Conservation (phyloP, 2,113 vertebrate species). For the Vulpes lagopus region DNA sequence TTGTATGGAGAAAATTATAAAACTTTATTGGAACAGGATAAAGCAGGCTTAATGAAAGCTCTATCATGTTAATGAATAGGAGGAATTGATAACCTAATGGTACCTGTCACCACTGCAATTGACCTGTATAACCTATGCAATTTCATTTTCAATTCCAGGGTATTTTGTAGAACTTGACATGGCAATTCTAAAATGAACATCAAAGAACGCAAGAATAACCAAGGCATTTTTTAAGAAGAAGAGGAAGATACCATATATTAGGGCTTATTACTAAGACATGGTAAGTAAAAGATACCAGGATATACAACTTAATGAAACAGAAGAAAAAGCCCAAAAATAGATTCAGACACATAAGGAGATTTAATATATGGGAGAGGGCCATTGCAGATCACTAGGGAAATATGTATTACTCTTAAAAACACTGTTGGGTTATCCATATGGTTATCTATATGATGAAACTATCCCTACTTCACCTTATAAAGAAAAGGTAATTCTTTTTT, state of each 20-base stretch:
- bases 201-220: not conserved
- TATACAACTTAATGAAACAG: not conserved
- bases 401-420: not conserved
- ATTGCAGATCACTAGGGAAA: not conserved
- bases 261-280: not conserved
- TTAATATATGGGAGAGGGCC: not conserved
- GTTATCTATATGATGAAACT: not conserved
- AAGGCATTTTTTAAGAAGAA: not conserved
- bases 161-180: not conserved
- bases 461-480: not conserved
- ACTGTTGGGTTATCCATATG: not conserved
- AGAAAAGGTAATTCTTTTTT: not conserved
- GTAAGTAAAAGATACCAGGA: not conserved
- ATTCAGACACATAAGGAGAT: not conserved
- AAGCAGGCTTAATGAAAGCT: not conserved
- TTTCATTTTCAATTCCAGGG: not conserved
- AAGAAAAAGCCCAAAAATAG: not conserved
- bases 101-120: not conserved
- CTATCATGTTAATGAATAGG: not conserved
- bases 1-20: not conserved
- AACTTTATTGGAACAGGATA: not conserved
- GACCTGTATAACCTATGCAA: not conserved
- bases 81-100: not conserved
- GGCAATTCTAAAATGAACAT: not conserved
- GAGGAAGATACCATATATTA: not conserved